These are phyloP conservation scores for Mobula birostris DNA, from an alignment of 2,113 vertebrate genomes.

Conservation along the genomic window DNA sequence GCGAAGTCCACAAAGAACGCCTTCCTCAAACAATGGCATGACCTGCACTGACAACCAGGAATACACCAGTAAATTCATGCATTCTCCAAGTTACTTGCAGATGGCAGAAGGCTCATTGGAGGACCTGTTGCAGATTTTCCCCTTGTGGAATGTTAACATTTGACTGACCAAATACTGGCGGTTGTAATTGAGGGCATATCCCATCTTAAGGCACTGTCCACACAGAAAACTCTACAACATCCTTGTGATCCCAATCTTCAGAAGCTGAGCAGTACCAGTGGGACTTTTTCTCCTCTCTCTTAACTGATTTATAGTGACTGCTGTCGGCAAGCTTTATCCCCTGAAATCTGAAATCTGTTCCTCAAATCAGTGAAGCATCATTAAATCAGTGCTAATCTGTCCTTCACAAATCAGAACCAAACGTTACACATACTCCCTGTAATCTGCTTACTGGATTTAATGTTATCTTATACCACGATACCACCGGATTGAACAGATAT, in stretches of 20 bases:
- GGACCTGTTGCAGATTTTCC: neutral
- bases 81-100: neutral
- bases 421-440: neutral
- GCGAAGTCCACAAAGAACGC: neutral
- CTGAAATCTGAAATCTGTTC: neutral
- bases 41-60: neutral
- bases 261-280: neutral
- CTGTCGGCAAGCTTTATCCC: neutral
- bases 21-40: neutral
- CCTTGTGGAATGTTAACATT: neutral
- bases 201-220: neutral
- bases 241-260: neutral
- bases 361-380: conserved; percentile 6
- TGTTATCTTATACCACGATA: neutral
- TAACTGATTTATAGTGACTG: neutral
- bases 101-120: neutral
- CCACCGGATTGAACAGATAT: neutral
- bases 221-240: neutral
- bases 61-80: neutral
- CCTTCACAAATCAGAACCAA: neutral
- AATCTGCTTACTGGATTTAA: conserved; percentile 32
- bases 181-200: neutral
- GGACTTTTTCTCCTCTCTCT: neutral
- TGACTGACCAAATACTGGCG: neutral
- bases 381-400: conserved; percentile 28